Evolutionary conservation across 2,888 invertebrate species (phyloP), one percentile per base, ranked within the genome.

Genomic region (Leucophenga montana): DNA sequence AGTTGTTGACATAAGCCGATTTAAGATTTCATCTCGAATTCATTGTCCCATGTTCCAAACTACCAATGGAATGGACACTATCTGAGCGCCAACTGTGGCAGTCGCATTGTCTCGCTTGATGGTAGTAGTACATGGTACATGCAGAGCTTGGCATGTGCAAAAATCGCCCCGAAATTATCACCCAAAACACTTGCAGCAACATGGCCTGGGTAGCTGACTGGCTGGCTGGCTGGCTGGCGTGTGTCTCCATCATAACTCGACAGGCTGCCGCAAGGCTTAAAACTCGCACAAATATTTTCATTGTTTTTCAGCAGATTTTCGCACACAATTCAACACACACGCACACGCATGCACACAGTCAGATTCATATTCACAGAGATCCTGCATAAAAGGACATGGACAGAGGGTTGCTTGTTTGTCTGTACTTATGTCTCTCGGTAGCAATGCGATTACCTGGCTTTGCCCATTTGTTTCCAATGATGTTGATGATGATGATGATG

Each of bases 1-100:
- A 80, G 83, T 74, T 48, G 39, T 81, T 82, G 86, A 87, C 87
- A 87, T 87, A 87, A 87, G 88, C 87, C 88, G 87, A 85, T 87
- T 87, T 88, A 70, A 72, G 75, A 75, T 72, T 71, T 65, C 77
- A 77, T 69, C 71, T 68, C 18, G 48, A 39, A 39, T 39, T 11
- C 53, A 48, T 64, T 64, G 48, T 48, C 62, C 62, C 62, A 64
- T 64, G 62, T 64, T 46, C 13, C 46, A 57, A n/a, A 22, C 46
- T 39, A 39, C 9, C 39, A 39, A 39, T 39, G 39, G 39, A 16
- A 22, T 62, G 62, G 62, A 64, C 62, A 48, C 62, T 64, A 64
- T 73, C 61, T 56, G 56, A 59, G 22, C 53, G 16, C 68, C 66
- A 50, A 61, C 69, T n/a, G 39, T n/a, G 48, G 18, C 48, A 50